Evolutionary conservation across 1,140 invertebrate species (phyloP), one percentile per base, ranked within the genome.

Genomic region (Zaprionus camerounensis): DNA sequence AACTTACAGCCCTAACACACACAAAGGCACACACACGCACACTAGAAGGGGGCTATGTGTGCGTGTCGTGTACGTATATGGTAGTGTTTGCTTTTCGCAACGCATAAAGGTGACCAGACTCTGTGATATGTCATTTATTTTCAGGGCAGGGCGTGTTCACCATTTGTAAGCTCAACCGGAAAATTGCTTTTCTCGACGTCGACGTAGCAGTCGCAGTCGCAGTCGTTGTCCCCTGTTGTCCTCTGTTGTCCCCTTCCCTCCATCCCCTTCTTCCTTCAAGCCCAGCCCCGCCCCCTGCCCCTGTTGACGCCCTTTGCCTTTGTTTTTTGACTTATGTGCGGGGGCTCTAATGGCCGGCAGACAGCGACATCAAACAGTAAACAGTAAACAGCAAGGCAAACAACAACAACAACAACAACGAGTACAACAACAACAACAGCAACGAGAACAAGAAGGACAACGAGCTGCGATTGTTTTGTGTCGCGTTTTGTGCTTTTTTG

Each of bases 181-280:
- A 91, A 87, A 91, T 91, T 91, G 78, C 78, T 91, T 91, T 91
- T 91, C 82, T 80, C 76, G 71, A 67, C 78, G 82, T 82, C 81
- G 7, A 31, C 28, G 28, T 31, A 31, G 28, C 28, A 7, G 69
- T 58, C 65, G 75, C 28, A 6, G 69, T 58, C 61, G 75, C 34
- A 17, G 24, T 17, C 49, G 28, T 34, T 34, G 31, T 31, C n/a
- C 41, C n/a, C 41, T n/a, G 3, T 38, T 36, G 9, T 36, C 34
- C 31, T 11, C 31, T 9, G 24, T 26, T 28, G 26, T 28, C 34
- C 34, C 9, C 34, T 36, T 0, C 11, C 36, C 36, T 13, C 36
- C 13, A 13, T 4, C n/a, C 41, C 41, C n/a, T 46, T 17, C n/a
- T 44, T 17, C 15, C 41, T 17, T 2, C n/a, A 11, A 24, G n/a